Percentiles rank a stretch among this genome's conserved stretches.
phyloP scores from a whole-genome alignment of 2,888 invertebrate genomes.

The Hermodice carunculata region DNA sequence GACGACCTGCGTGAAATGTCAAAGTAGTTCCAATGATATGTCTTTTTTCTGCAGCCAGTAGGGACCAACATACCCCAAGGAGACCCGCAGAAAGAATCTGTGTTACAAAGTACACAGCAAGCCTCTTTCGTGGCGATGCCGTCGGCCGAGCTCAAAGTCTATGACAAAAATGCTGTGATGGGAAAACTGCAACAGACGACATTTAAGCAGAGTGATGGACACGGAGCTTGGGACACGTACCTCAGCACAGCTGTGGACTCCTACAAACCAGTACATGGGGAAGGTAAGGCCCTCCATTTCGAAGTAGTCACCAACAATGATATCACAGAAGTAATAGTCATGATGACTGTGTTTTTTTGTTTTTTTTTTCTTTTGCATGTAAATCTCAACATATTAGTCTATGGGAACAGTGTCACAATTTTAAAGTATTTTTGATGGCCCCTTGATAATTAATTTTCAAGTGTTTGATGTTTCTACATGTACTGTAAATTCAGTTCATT shows the following conservation, averaged over 20 bases:
- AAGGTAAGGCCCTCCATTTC: conserved; percentile 7
- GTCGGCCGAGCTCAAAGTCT: conserved; percentile 36
- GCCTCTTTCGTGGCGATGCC: no score
- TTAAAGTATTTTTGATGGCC: no score
- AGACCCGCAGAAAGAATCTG: conserved; percentile 52
- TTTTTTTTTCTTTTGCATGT: no score
- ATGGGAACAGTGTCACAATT: no score
- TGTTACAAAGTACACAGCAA: conserved; percentile 52
- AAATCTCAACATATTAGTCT: not conserved
- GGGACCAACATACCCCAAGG: conserved; percentile 61
- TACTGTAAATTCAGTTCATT: no score
- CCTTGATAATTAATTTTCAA: no score
- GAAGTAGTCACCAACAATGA: not conserved
- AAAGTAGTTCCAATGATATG: no score
- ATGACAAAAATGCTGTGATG: conserved; percentile 48
- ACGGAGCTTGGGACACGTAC: conserved; percentile 55
- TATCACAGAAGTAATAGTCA: not conserved
- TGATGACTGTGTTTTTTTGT: no score
- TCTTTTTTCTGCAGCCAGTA: conserved; percentile 48
- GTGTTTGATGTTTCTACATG: no score
- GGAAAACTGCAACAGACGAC: conserved; percentile 53
- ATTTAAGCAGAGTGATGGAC: conserved; percentile 57
- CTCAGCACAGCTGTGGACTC: conserved; percentile 38
- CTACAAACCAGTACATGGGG: conserved; percentile 19
- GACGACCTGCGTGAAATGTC: no score